Evolutionary conservation across 2,888 invertebrate genomes (phyloP), one percentile per base, ranked within the genome.

Genomic region (Heteromyza rotundicornis): DNA sequence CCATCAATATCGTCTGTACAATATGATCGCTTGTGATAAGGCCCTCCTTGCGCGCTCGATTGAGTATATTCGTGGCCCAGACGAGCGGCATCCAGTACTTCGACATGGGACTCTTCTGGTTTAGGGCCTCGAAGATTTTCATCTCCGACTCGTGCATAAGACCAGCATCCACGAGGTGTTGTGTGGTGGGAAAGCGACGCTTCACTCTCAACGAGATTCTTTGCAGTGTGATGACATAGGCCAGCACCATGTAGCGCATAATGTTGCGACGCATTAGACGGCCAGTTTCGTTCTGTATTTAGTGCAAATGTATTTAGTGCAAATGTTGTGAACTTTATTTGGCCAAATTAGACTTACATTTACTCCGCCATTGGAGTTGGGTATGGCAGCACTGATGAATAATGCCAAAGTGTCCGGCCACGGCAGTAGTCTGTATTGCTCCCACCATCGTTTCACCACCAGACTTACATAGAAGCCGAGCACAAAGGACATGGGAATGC

Each of bases 381-480:
- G 92, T 80, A 95, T 93, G 68, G 92, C 94, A 7, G 95, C 94
- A 74, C 94, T 94, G 82, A 95, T 91, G 84, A 95, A 95, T 66
- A 96, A 89, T 50, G 94, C 95, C 73, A 95, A 86, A 65, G 94
- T 94, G 85, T 96, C 96, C 0, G 96, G 96, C 95, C 96, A 95
- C 3, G 96, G 96, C 68, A 96, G 86, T 66, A 94, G 86, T 83
- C 91, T 90, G 86, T 95, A 96, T 82, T 96, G 96, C 80, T 95
- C 94, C 96, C 96, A 96, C 96, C 96, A 96, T 74, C 96, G 87
- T 79, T 92, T 92, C 71, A 96, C 95, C 57, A 96, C 92, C 73
- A 96, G 87, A 75, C 91, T 92, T 68, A 96, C 96, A 85, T 96
- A 96, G 86, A 97, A 96, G 62, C 96, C 96, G 70, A 97, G 88